These are phyloP conservation scores for Leptocoma aspasia DNA, from an alignment of 2,113 vertebrate genomes.

Conservation along the genomic window DNA sequence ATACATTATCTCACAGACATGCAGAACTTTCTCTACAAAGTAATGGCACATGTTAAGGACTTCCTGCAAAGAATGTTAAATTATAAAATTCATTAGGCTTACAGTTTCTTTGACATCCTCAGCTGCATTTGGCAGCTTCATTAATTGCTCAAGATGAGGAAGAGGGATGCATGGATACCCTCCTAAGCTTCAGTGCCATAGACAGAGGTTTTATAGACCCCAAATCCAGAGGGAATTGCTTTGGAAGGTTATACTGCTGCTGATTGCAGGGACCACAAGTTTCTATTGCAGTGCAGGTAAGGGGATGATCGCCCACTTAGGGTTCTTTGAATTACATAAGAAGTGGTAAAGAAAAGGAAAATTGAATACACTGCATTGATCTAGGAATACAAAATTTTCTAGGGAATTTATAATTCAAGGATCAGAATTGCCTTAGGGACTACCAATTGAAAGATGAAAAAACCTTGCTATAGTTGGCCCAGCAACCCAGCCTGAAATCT, in stretches of 20 bases:
- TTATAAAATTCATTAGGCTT: background rate
- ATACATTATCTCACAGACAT: background rate
- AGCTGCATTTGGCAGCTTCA: background rate
- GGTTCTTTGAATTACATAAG: background rate
- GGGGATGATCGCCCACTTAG: background rate
- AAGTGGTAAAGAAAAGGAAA: background rate
- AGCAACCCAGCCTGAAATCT: background rate
- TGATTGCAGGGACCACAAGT: background rate
- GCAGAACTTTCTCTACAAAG: background rate
- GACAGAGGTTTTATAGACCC: background rate
- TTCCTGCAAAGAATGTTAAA: background rate
- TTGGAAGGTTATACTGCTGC: background rate
- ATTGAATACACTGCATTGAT: fast-evolving
- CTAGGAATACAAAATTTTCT: background rate
- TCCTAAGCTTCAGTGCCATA: background rate
- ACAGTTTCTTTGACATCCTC: background rate
- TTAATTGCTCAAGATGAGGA: background rate
- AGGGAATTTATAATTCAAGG: background rate
- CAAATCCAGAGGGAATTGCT: background rate
- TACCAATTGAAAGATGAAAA: background rate
- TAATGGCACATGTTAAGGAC: background rate
- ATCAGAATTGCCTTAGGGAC: background rate
- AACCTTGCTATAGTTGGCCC: fast-evolving
- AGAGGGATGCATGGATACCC: background rate
- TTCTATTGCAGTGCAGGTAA: background rate